Evolutionary conservation across 2,888 invertebrate genomes (phyloP), one percentile per base, ranked within the genome.

Genomic region (Pocota personata): DNA sequence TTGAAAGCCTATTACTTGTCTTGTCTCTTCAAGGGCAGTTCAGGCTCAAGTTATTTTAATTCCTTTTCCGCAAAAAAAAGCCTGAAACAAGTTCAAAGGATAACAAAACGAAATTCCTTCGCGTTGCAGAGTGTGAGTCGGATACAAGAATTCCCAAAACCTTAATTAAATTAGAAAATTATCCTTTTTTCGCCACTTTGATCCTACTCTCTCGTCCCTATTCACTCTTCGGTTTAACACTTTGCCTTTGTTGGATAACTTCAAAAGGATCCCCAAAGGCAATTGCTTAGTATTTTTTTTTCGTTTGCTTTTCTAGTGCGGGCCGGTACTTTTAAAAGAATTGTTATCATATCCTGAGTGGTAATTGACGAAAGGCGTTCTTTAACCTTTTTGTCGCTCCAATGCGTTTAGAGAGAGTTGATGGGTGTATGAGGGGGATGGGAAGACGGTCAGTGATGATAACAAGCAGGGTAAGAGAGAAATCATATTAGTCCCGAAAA

Each of bases 341-440:
- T 86, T 86, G 86, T 77, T 86, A 82, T 86, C 86, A 71, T 62
- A 62, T 77, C 82, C 86, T 72, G 76, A 86, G 86, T 76, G 76
- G 86, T 82, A 86, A 86, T 86, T 86, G 86, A 72, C 86, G 86
- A 82, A 82, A 77, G 86, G 76, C 82, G 76, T 86, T 86, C 76
- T 50, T 82, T 86, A 86, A 86, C 86, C 86, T 86, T 86, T 86
- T 82, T 86, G 60, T 76, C 86, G 86, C 82, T 77, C 62, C 72
- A 62, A 62, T 86, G 77, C 64, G 66, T 67, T 86, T 48, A 24
- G 52, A 48, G 67, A 57, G 37, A 21, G 50, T 19, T 5, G 14
- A 46, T 46, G 46, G 14, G 1, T 3, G 27, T 7, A 4, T 6
- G 55, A 35, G 7, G 50, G 62, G 35, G 55, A 58, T 43, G 43